phyloP scores from a whole-genome alignment of 2,113 vertebrate species.

The Lasiurus cinereus region DNA sequence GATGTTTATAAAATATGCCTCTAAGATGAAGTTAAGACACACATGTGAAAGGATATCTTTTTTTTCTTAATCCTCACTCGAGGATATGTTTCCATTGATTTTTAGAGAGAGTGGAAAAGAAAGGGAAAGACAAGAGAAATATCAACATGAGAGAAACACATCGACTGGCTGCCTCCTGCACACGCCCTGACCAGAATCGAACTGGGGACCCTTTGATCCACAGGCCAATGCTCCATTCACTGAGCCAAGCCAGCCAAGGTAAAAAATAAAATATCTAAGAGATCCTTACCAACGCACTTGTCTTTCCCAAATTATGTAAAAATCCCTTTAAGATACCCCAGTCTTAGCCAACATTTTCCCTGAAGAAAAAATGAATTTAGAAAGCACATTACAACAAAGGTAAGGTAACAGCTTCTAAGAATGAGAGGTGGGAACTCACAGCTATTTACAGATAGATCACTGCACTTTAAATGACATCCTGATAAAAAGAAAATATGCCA shows the following conservation, averaged over 20 bases:
- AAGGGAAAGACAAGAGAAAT: too few species aligned
- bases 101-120: too few species aligned
- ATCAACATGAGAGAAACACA: too few species aligned
- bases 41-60: not conserved
- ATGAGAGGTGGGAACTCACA: not conserved
- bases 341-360: constrained; percentile 11
- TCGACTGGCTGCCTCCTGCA: too few species aligned
- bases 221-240: too few species aligned
- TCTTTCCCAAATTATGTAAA: constrained; percentile 38
- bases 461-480: not conserved
- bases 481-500: not conserved
- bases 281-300: not conserved
- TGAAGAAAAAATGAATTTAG: constrained; percentile 36
- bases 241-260: too few species aligned
- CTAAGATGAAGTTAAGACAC: not conserved
- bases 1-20: not conserved
- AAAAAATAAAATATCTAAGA: constrained; percentile 40
- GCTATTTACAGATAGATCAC: not conserved
- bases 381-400: constrained; percentile 10
- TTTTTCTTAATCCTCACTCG: too few species aligned
- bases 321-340: constrained; percentile 17
- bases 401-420: not conserved
- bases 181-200: too few species aligned
- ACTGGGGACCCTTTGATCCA: too few species aligned
- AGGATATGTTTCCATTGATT: too few species aligned